These are phyloP conservation scores for Epirrhoe alternata DNA, from an alignment of 2,888 invertebrate species.

Conservation along the genomic window DNA sequence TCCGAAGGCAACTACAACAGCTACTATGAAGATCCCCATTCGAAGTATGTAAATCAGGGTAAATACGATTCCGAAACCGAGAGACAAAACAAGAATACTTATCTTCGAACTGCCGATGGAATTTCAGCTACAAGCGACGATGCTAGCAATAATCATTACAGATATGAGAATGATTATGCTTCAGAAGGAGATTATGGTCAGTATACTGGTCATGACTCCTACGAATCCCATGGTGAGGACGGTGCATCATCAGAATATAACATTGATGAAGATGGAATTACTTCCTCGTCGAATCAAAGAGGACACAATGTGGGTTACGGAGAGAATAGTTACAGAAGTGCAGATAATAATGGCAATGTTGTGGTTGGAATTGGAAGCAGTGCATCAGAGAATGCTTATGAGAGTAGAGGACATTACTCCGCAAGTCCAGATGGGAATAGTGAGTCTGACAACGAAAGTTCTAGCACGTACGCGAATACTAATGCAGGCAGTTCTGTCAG, in stretches of 20 bases:
- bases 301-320: neutral
- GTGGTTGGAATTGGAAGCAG: neutral
- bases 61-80: neutral
- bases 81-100: no score
- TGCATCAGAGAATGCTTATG: neutral
- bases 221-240: neutral
- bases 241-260: neutral
- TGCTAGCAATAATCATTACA: neutral
- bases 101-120: neutral
- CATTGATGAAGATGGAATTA: neutral
- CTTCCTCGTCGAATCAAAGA: neutral
- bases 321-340: neutral
- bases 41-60: neutral
- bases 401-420: neutral
- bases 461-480: neutral
- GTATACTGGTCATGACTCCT: neutral
- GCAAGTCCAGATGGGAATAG: neutral
- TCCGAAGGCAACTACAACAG: neutral
- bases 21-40: neutral
- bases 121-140: neutral
- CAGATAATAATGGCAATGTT: neutral
- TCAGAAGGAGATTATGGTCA: neutral
- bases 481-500: neutral
- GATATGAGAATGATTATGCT: neutral
- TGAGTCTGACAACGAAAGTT: neutral